Evolutionary conservation across 2,888 invertebrate species (phyloP), one percentile per base, ranked within the genome.

Genomic region (Dynastes tityus): DNA sequence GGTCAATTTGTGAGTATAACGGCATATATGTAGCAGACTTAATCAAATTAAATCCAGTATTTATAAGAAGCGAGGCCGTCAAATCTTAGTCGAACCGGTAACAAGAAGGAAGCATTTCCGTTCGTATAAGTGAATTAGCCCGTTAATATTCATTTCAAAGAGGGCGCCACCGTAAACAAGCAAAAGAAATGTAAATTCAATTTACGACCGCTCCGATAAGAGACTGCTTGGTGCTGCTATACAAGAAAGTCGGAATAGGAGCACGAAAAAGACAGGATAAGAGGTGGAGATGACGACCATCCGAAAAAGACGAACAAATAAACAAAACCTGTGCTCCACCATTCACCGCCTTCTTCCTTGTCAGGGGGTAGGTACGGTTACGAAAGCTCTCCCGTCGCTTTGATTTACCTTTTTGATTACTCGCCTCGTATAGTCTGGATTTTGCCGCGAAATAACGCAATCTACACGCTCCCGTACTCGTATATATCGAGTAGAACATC

Each of bases 371-470:
- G 40, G 32, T 51, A 13, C 29, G 61, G 27, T 45, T 74, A 63
- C 73, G 40, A 86, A 86, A 85, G 86, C 84, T 82, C 82, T 83
- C 81, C 78, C 82, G 73, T 40, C 73, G 84, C 86, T 86, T 87
- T 86, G 87, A 87, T 87, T 87, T 87, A 87, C 87, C 87, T 87
- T 87, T 87, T 86, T 87, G 86, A 87, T 87, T 87, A 86, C 84
- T 81, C 45, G 61, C 58, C 5, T 32, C 27, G 71, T 55, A 16
- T 22, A 67, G 40, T 16, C 45, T 49, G 51, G 29, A 51, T 51
- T 29, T 51, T 51, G 68, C 40, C 65, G 45, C 68, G 68, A 68
- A 65, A 68, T 68, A 68, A 68, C 27, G 51, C 2, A 68, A 68
- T 27, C 55, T 55, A 22, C 55, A 55, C 22, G 55, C n/a, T 53